phyloP scores from a whole-genome alignment of 92 coral and sea anemone species.

The Plumapathes pennacea region DNA sequence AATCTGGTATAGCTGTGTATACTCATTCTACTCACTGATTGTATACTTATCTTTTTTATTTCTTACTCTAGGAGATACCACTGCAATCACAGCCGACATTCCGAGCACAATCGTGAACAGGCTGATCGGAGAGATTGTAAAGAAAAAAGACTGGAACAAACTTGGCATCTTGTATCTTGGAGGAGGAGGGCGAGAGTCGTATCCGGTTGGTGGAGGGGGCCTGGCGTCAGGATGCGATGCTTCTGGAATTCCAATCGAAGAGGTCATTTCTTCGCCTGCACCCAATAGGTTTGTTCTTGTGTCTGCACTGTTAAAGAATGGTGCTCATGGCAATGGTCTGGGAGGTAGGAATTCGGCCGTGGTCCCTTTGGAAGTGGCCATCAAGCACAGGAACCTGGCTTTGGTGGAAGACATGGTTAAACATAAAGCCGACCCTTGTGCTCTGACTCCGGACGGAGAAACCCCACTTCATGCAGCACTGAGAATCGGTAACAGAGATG shows the following conservation, averaged over 20 bases:
- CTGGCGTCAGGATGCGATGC: constrained; percentile 68
- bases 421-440: constrained; percentile 67
- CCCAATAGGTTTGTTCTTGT: constrained; percentile 26
- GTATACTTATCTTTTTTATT: too few species aligned
- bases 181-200: constrained; percentile 46
- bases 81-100: constrained; percentile 44
- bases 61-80: constrained; percentile 48
- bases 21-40: too few species aligned
- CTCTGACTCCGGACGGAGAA: constrained; percentile 8
- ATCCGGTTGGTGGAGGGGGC: constrained; percentile 67
- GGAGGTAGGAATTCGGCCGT: constrained; percentile 31
- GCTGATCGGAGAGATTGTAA: constrained; percentile 29
- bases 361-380: constrained; percentile 54
- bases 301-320: constrained; percentile 49
- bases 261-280: constrained; percentile 17
- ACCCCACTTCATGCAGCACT: not conserved
- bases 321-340: constrained; percentile 54
- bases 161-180: constrained; percentile 68
- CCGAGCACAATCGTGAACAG: constrained; percentile 33
- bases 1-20: too few species aligned
- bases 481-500: constrained; percentile 20
- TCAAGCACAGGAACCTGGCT: constrained; percentile 23
- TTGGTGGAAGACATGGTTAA: constrained; percentile 60
- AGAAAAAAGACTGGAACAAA: constrained; percentile 55
- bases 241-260: constrained; percentile 67